Evolutionary conservation across 1,140 invertebrate genomes (phyloP).

Genomic region (Caenorhabditis remanei): DNA sequence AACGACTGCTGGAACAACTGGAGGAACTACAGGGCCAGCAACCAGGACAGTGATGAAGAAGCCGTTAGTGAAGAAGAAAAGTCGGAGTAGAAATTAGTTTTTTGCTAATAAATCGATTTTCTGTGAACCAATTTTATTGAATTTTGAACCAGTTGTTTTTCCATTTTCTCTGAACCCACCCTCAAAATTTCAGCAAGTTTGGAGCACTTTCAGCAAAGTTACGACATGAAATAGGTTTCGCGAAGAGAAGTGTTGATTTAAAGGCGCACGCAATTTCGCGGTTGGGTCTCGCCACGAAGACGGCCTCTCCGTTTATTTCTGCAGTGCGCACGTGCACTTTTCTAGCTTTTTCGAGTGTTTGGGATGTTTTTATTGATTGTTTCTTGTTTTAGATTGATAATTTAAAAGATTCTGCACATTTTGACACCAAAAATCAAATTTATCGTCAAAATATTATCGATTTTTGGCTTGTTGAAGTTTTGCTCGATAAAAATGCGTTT

Average conservation of each 20-base stretch:
- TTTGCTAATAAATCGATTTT: not conserved
- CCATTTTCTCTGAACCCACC: not conserved
- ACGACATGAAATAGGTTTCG: not conserved
- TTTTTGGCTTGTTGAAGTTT: not conserved
- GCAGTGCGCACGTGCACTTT: conserved; percentile 15
- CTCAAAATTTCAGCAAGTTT: not conserved
- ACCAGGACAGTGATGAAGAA: not conserved
- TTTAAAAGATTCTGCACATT: not conserved
- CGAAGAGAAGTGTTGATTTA: not conserved
- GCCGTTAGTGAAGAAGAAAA: not conserved
- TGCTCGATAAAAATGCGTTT: too few relatives aligned
- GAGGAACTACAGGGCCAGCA: not conserved
- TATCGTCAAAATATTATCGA: not conserved
- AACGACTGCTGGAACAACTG: not conserved
- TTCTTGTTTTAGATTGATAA: not conserved
- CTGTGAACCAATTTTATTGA: not conserved
- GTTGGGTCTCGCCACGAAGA: conserved; percentile 37
- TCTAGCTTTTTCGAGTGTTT: not conserved
- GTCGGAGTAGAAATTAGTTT: conserved; percentile 3
- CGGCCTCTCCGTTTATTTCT: conserved; percentile 37
- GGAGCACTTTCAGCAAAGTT: not conserved
- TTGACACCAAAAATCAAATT: not conserved
- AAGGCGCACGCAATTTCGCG: conserved; percentile 18
- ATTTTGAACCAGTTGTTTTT: not conserved
- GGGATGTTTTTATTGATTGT: not conserved